Base-by-base conservation (phyloP, 2,888 invertebrate genomes). In the Cheilosia grossa region DNA sequence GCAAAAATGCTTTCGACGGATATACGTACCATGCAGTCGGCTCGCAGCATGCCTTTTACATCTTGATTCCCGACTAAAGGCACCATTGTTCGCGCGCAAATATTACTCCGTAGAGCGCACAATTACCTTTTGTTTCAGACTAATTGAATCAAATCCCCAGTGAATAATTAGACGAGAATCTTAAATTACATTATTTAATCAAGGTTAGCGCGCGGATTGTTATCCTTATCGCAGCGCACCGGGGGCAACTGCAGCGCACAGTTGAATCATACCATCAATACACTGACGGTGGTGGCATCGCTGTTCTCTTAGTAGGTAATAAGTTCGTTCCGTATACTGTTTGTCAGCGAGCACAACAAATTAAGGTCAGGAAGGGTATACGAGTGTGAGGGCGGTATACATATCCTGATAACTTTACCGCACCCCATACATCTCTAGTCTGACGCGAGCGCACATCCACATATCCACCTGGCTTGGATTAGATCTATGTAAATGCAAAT, bases 101-200 rank as follows among this genome's bases (percentile, higher is more conserved):
- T 73, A 73, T 73, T 67, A 80, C 80, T 67, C 59, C 59, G 30
- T 10, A 30, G 53, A 67, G 73, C 73, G 59, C 73, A 81, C 83
- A 80, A 83, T 83, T 83, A 79, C 80, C 85, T 81, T 85, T 85
- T 77, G 81, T 86, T 86, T 77, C 73, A 67, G 67, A 77, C 66
- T 86, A 86, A 86, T 86, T 86, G 70, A 86, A 86, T 86, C 66
- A 86, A 86, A 82, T 77, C 85, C 72, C 70, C 51, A 73, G 82
- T 72, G 81, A 72, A 86, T 86, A 86, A 86, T 86, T 86, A 85
- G 83, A 80, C 74, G 70, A 75, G 83, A 85, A 85, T 85, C 83
- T 85, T 80, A 80, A 85, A 85, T 80, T 85, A 80, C 75, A 80
- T 80, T 85, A 80, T 80, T 80, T 86, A 86, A 86, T 86, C 81